Evolutionary conservation across 2,888 invertebrate genomes (phyloP).

Genomic region (Xiphydria camelus): DNA sequence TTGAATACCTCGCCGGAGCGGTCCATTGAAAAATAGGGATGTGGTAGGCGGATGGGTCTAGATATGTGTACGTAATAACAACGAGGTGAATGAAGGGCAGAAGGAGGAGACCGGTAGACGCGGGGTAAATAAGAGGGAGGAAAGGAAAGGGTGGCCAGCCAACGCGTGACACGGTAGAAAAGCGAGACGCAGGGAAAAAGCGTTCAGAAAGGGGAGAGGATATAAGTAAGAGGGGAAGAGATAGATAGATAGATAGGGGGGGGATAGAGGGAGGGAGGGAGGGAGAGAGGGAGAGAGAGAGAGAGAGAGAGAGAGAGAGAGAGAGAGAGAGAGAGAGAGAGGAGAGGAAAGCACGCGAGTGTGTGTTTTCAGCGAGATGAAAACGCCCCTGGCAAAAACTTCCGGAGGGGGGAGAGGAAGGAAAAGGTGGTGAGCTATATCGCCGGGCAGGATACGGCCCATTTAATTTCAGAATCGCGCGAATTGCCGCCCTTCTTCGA

Average conservation of each 20-base stretch:
- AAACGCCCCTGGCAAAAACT: slow-evolving; percentile 2
- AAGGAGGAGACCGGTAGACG: too few species aligned
- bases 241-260: too few species aligned
- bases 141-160: too few species aligned
- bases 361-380: background rate
- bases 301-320: background rate
- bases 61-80: too few species aligned
- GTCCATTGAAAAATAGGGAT: slow-evolving; percentile 14
- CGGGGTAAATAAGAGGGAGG: too few species aligned
- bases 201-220: slow-evolving; percentile 10
- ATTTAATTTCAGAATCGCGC: slow-evolving; percentile 19
- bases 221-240: slow-evolving; percentile 1
- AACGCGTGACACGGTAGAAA: too few species aligned
- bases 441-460: slow-evolving; percentile 8
- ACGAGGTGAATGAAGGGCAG: too few species aligned
- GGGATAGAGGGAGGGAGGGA: too few species aligned
- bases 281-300: background rate
- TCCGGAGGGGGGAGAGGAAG: slow-evolving; percentile 3
- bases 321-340: too few species aligned
- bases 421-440: slow-evolving; percentile 3
- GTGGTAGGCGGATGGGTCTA: too few species aligned
- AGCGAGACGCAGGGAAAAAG: slow-evolving; percentile 2
- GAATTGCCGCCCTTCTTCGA: slow-evolving; percentile 2
- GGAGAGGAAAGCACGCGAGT: background rate
- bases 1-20: too few species aligned